Percentiles rank a stretch among this genome's conserved stretches.
phyloP scores from a whole-genome alignment of 2,797 vertebrate genomes.

The Xenops minutus region DNA sequence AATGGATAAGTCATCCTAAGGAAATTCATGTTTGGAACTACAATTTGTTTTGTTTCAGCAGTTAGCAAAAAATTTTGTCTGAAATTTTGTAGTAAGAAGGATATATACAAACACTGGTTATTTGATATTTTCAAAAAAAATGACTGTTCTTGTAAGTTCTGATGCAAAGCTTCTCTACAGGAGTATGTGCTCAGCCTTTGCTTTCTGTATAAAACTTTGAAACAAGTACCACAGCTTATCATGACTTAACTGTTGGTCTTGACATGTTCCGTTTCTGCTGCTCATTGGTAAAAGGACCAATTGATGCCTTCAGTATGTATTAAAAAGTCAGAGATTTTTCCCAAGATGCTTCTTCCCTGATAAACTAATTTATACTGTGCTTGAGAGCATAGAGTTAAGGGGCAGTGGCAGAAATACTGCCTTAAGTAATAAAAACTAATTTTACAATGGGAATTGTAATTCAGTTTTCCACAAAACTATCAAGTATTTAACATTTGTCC shows the following conservation, averaged over 20 bases:
- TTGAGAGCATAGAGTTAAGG: not conserved
- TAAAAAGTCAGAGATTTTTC: conserved; percentile 20
- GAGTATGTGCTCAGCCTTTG: not conserved
- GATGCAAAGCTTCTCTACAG: not conserved
- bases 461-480: not conserved
- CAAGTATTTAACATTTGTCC: not conserved
- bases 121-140: not conserved
- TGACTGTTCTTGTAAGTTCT: not conserved
- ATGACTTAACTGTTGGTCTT: not conserved
- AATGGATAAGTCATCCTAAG: not conserved
- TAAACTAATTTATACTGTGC: not conserved
- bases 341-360: not conserved
- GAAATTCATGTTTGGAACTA: not conserved
- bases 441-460: not conserved
- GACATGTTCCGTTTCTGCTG: not conserved
- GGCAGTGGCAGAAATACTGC: not conserved
- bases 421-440: not conserved
- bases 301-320: not conserved
- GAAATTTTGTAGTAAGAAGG: not conserved
- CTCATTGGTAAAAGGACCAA: conserved; percentile 6
- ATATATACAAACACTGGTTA: not conserved
- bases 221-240: not conserved
- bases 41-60: not conserved
- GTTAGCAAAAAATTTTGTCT: not conserved
- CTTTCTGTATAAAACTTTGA: not conserved